These are phyloP conservation scores for Geotrupes spiniger DNA, from an alignment of 2,888 invertebrate genomes.

Conservation along the genomic window DNA sequence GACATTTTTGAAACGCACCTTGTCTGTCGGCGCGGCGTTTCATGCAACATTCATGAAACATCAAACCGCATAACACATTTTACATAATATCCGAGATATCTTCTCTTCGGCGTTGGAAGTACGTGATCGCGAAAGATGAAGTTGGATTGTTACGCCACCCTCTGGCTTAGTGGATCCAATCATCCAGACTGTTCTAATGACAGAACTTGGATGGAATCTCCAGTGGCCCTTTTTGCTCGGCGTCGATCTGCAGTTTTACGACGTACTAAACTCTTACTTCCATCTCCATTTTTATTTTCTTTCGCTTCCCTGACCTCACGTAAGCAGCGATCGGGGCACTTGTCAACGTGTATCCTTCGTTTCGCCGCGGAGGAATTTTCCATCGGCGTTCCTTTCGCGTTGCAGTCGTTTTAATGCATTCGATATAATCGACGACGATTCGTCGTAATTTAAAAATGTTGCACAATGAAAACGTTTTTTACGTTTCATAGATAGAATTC, in stretches of 20 bases:
- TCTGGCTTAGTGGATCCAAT: slow-evolving; percentile 41
- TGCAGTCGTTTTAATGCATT: no score
- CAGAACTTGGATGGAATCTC: slow-evolving; percentile 41
- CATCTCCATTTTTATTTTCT: slow-evolving; percentile 36
- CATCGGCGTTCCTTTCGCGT: no score
- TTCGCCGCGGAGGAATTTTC: no score
- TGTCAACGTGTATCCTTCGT: no score
- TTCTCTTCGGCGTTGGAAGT: slow-evolving; percentile 1
- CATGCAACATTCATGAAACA: no score
- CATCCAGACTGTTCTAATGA: slow-evolving; percentile 42
- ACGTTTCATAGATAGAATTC: no score
- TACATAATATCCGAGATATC: slow-evolving; percentile 4
- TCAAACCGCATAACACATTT: background rate
- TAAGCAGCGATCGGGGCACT: slow-evolving; percentile 27
- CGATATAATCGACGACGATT: no score
- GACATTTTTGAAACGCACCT: no score
- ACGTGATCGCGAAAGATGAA: slow-evolving; percentile 12
- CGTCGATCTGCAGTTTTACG: slow-evolving; percentile 41
- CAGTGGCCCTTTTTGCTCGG: slow-evolving; percentile 37
- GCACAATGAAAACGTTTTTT: no score
- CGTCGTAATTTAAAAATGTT: no score
- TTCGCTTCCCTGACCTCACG: slow-evolving; percentile 41
- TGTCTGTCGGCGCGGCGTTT: no score
- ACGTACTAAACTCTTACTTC: slow-evolving; percentile 39
- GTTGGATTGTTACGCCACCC: slow-evolving; percentile 34